Evolutionary conservation across 2,797 vertebrate species (phyloP), one percentile per base, ranked within the genome.

Genomic region (Enteromius fasciolatus): DNA sequence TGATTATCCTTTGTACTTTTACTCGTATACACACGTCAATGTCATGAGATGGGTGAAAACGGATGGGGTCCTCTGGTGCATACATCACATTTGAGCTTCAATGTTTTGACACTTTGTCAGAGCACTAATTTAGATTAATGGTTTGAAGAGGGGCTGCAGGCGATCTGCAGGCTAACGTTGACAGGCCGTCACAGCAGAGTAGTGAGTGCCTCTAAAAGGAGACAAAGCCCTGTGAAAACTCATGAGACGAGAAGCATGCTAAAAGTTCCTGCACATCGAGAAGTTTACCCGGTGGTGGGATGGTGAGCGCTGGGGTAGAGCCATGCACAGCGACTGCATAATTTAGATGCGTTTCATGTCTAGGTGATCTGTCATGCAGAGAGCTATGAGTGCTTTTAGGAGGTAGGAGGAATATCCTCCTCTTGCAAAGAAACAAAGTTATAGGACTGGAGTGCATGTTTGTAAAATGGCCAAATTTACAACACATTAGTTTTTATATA

Each of bases 101-200:
- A 89, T 94, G 93, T 94, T 95, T 93, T 95, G 94, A 94, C 94
- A 94, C 92, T 92, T 94, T 94, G 92, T 93, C 93, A 93, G 90
- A 87, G 90, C 83, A 89, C 92, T 95, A 91, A 95, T 95, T 93
- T 94, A 93, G 93, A 95, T 94, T 93, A 95, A 95, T 95, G 93
- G 87, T 89, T 87, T 79, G 69, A 82, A 75, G 87, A 84, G 85
- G 80, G 89, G 88, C 81, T 87, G 39, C 82, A 82, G 85, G 85
- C 87, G 89, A 91, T 92, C 88, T 87, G 87, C 75, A 87, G 64
- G 89, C 90, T 87, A 87, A 82, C 85, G 82, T 86, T 92, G 91
- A 92, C 90, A 91, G 92, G 89, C 91, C 89, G 88, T 92, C 91
- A 87, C 88, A 87, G 91, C 72, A 88, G 87, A 92, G 85, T 87